Conservation (phyloP, 2,888 invertebrate genomes). For the Harpagoxenus sublaevis region DNA sequence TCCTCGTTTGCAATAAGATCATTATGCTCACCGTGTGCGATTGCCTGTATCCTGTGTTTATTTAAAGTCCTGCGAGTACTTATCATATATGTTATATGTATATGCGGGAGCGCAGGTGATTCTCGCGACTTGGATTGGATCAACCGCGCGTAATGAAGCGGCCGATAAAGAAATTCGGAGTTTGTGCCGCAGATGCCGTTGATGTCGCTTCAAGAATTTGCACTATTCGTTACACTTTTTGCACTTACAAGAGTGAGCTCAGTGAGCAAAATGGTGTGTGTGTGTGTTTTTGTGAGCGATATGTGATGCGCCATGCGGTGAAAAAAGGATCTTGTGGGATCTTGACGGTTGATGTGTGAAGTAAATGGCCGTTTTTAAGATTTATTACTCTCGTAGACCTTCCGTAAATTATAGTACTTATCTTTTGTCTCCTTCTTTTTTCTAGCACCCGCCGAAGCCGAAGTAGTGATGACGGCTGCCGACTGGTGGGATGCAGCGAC, state of each 20-base stretch:
- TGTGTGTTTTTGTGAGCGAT: background rate
- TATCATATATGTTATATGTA: background rate
- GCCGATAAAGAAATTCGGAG: background rate
- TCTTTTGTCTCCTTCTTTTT: background rate
- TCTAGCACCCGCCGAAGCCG: background rate
- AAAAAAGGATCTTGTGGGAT: background rate
- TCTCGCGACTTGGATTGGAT: background rate
- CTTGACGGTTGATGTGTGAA: background rate
- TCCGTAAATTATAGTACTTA: background rate
- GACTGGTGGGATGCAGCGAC: background rate
- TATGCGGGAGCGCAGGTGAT: background rate
- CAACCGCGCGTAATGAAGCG: background rate
- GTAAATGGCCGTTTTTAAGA: background rate
- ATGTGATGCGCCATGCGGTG: too few relatives aligned
- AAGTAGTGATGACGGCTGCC: background rate
- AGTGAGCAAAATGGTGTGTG: background rate
- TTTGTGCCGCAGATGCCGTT: background rate
- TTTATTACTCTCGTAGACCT: background rate
- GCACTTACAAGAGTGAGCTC: background rate
- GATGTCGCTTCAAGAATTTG: background rate
- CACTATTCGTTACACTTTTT: background rate
- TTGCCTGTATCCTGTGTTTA: background rate
- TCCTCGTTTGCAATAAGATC: background rate
- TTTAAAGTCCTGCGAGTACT: background rate
- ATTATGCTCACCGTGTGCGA: constrained; percentile 15